Evolutionary conservation across 2,888 invertebrate genomes (phyloP).

Genomic region (Tortrix viridana): DNA sequence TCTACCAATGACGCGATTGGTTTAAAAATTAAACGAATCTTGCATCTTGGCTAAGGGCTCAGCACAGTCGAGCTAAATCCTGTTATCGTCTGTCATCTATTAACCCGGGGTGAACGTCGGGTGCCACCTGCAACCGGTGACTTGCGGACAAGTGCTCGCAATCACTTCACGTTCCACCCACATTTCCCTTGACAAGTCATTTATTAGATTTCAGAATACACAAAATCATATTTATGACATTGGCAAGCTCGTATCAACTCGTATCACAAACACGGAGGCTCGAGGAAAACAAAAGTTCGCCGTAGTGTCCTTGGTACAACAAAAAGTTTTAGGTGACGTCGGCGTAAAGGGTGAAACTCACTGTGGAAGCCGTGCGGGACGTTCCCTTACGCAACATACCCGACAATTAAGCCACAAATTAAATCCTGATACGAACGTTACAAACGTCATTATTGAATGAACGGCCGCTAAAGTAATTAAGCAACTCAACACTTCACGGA

Average conservation of each 20-base stretch:
- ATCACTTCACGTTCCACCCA: constrained; percentile 10
- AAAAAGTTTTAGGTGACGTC: constrained; percentile 23
- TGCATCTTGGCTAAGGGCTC: too few relatives aligned
- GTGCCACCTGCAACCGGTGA: not conserved
- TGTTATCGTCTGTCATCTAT: not conserved
- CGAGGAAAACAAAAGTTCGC: constrained; percentile 20
- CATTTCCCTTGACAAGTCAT: not conserved
- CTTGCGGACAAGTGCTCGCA: not conserved
- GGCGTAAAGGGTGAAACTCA: constrained; percentile 12
- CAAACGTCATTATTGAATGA: constrained; percentile 10
- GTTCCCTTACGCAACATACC: too few relatives aligned
- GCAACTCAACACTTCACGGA: not conserved
- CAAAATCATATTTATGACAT: constrained; percentile 23
- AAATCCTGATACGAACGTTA: not conserved
- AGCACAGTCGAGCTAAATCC: not conserved
- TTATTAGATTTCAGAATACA: constrained; percentile 10
- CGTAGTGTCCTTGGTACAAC: constrained; percentile 21
- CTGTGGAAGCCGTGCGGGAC: not conserved
- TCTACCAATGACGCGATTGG: too few relatives aligned
- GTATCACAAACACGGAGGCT: constrained; percentile 18
- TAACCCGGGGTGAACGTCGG: not conserved
- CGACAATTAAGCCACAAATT: not conserved
- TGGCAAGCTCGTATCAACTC: constrained; percentile 18
- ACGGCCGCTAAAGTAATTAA: not conserved
- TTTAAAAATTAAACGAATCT: too few relatives aligned